These are phyloP conservation scores for Hemibagrus wyckioides DNA, from an alignment of 2,113 vertebrate species.

Conservation along the genomic window DNA sequence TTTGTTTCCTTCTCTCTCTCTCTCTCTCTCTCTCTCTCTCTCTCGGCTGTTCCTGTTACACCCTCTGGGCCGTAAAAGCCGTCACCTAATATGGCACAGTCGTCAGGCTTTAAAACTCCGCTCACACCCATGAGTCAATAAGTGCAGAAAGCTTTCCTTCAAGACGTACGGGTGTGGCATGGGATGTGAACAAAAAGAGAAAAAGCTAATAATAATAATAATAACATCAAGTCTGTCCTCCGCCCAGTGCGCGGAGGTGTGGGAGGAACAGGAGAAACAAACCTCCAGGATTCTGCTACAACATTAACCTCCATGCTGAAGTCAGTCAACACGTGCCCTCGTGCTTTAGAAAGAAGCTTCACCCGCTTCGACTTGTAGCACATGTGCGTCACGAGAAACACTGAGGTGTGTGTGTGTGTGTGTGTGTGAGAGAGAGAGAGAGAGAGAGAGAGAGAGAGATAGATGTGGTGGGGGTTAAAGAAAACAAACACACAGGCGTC, in stretches of 20 bases:
- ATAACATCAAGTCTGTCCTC: conserved; percentile 59
- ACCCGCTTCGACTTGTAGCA: neutral
- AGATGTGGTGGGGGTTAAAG: neutral
- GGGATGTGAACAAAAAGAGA: conserved; percentile 68
- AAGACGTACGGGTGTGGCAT: conserved; percentile 73
- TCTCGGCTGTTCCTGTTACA: conserved; percentile 71
- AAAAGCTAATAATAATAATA: conserved; percentile 65
- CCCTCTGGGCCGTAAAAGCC: conserved; percentile 72
- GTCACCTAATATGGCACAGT: conserved; percentile 74
- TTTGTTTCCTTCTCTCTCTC: conserved; percentile 60
- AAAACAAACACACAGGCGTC: neutral
- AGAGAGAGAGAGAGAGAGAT: neutral
- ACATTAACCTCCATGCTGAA: neutral
- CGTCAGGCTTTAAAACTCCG: conserved; percentile 69
- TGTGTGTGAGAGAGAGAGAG: neutral
- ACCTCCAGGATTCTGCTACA: neutral
- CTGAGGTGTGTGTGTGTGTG: neutral
- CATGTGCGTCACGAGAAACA: neutral
- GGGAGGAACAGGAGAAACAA: neutral
- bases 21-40: conserved; percentile 13
- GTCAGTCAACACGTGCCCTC: neutral
- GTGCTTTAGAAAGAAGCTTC: neutral
- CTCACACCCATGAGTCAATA: conserved; percentile 69
- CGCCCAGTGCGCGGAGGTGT: conserved; percentile 57
- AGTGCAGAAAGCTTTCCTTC: conserved; percentile 66